Evolutionary conservation across 2,113 vertebrate species (phyloP), one percentile per base, ranked within the genome.

Genomic region (Accipiter virgatus): DNA sequence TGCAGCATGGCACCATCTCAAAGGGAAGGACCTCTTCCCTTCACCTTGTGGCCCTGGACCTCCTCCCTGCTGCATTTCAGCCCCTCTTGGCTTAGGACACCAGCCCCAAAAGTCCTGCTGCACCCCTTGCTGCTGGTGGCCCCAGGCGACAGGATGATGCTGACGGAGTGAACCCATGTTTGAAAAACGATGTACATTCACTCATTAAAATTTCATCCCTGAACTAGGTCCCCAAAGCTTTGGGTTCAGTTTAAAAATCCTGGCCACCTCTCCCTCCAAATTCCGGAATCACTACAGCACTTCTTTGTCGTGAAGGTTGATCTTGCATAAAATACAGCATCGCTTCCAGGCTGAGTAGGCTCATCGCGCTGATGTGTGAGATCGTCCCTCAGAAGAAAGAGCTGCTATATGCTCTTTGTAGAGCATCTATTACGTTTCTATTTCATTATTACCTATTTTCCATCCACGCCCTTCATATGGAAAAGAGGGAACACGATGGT

Each of bases 351-450:
- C 20, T n/a, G 56, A 87, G 42, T 13, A 15, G 7, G 10, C 11
- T 89, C 43, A 36, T 47, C 25, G 36, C 1, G 8, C 61, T 42
- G 38, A 34, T 0, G 1, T 1, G 14, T 21, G 48, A 75, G 61
- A 50, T 65, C 34, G 25, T 34, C 52, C 53, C 38, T 86, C 42
- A 67, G 61, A 82, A 81, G 52, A 42, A 6, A 2, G 16, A 86
- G n/a, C 34, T 66, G 27, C n/a, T 66, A 6, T 13, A 18, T 40
- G 36, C 29, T 88, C 43, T 52, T 67, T 31, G 13, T 15, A 75
- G 58, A 88, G 40, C 48, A 86, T 34, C 52, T 59, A 21, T 48
- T 71, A 27, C 0, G 1, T 47, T 94, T 79, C 18, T 68, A 21
- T 45, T 82, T 47, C 58, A 65, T 70, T 73, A 86, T 56, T 73